These are phyloP conservation scores for Caligus rogercresseyi DNA, from an alignment of 1,140 invertebrate genomes.

Conservation along the genomic window DNA sequence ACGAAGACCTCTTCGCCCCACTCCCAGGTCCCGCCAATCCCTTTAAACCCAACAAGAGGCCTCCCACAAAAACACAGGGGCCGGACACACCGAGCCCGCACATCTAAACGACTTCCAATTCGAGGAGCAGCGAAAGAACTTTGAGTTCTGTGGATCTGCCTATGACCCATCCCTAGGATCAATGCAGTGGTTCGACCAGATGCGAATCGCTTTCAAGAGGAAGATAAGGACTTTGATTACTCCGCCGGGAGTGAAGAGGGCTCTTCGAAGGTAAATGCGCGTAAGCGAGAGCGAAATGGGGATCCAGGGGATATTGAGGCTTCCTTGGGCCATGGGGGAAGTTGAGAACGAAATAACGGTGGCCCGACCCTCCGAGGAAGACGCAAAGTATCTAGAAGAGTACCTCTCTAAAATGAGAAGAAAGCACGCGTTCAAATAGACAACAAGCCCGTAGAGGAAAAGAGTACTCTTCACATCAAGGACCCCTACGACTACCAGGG, in stretches of 20 bases:
- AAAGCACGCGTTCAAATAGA: conserved; percentile 54
- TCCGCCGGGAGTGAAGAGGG: conserved; percentile 21
- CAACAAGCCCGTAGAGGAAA: conserved; percentile 84
- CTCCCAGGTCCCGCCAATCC: conserved; percentile 76
- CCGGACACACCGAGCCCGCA: conserved; percentile 84
- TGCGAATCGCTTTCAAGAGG: conserved; percentile 70
- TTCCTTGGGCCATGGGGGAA: conserved; percentile 92
- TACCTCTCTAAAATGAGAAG: conserved; percentile 75
- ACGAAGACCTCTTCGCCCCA: conserved; percentile 85
- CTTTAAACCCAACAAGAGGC: conserved; percentile 64
- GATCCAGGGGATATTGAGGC: conserved; percentile 81
- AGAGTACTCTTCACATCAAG: conserved; percentile 84
- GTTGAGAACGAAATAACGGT: conserved; percentile 75
- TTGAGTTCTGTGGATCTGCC: conserved; percentile 86
- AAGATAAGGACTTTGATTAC: conserved; percentile 39
- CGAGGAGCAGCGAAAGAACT: conserved; percentile 90
- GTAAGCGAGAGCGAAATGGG: conserved; percentile 77
- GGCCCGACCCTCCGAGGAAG: conserved; percentile 74
- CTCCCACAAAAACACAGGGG: conserved; percentile 70
- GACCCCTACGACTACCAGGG: conserved; percentile 91
- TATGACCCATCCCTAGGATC: conserved; percentile 66
- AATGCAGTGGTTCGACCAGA: conserved; percentile 30
- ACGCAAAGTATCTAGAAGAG: conserved; percentile 79
- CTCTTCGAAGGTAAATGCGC: conserved; percentile 49
- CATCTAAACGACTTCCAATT: conserved; percentile 95